Base-by-base conservation (phyloP, 2,797 vertebrate species). In the Fringilla coelebs region DNA sequence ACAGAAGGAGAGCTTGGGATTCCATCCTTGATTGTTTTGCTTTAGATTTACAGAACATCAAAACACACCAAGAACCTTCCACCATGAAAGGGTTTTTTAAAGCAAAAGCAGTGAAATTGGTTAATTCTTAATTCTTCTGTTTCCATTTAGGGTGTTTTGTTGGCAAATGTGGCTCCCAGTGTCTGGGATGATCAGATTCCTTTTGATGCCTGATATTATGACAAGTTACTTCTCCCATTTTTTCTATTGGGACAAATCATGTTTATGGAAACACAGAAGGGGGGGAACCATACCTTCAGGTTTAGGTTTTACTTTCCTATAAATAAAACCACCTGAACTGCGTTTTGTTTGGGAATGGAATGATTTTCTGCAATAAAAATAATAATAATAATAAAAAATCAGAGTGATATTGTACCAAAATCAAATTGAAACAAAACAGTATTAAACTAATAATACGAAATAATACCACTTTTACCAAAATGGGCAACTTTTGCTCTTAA, bases 181-280 rank as follows among this genome's bases (percentile, higher is more conserved):
- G 93, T 87, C 90, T 83, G 79, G 75, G 91, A 92, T 94, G 93
- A 95, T 97, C 93, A 76, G 79, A 6, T 67, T 74, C 72, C 66
- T 94, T 88, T 88, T 96, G 95, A 96, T 91, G 90, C 84, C 87
- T 49, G 86, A 67, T 94, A 89, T 96, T 96, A 85, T 94, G 94
- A 96, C 90, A 96, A 94, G 72, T 93, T 77, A 46, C 61, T 93
- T 87, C 85, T 88, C 52, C 61, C 78, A 4, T 6, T 90, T 93
- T 95, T 93, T 85, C 93, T 94, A 3, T n/a, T 93, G 89, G 94
- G 93, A 95, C 88, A 93, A 94, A 95, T 96, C 91, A 41, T 94
- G 66, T 95, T 91, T 96, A 81, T 90, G 92, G 94, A 93, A 97
- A 96, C 89, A 77, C 3, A 55, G 89, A 77, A 80, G 79, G 91